phyloP scores from a whole-genome alignment of 2,113 vertebrate species.

The Laterallus jamaicensis region DNA sequence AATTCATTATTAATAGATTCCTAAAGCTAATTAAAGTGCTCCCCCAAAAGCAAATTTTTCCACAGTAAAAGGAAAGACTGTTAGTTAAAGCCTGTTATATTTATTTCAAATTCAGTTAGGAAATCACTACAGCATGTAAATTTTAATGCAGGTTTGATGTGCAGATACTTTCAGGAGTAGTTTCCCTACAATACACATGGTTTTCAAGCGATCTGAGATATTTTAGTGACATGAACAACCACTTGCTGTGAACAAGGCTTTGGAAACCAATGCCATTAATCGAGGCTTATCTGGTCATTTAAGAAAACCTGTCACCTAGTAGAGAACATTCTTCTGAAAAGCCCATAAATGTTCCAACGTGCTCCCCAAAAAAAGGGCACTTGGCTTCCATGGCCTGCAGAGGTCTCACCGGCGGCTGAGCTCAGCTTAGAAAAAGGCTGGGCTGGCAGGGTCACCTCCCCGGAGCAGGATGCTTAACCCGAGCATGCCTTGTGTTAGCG shows the following conservation, averaged over 20 bases:
- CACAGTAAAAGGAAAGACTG: slow-evolving; percentile 5
- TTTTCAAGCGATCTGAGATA: neutral
- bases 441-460: neutral
- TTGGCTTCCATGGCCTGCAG: neutral
- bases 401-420: neutral
- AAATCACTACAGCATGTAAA: neutral
- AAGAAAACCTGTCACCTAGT: neutral
- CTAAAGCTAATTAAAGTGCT: slow-evolving; percentile 51
- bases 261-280: neutral
- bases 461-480: neutral
- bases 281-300: neutral
- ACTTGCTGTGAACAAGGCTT: neutral
- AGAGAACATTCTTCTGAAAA: fast-evolving
- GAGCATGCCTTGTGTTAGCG: neutral
- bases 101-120: slow-evolving; percentile 41
- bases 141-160: neutral
- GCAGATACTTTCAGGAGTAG: neutral
- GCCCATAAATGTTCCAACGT: fast-evolving
- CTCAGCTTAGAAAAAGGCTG: neutral
- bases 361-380: neutral
- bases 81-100: slow-evolving; percentile 55
- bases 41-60: slow-evolving; percentile 34
- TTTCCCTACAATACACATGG: neutral
- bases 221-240: neutral
- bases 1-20: slow-evolving; percentile 51